Evolutionary conservation across 2,888 invertebrate species (phyloP).

Genomic region (Himalopsyche kuldschensis): DNA sequence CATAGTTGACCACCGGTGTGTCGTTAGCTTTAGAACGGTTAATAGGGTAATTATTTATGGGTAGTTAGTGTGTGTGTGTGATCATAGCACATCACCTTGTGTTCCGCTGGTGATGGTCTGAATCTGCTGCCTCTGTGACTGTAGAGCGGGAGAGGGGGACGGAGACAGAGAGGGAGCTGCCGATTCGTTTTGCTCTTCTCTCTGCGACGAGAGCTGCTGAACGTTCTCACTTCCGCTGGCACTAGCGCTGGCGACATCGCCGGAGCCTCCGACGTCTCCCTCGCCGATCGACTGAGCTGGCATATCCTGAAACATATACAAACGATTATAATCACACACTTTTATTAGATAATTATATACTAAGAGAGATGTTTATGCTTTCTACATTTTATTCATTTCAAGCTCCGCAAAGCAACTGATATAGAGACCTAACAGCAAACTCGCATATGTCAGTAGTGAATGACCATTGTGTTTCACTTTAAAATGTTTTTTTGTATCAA

Average conservation of each 20-base stretch:
- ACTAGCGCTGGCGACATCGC: conserved; percentile 59
- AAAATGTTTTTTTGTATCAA: too few relatives aligned
- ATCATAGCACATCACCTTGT: conserved; percentile 52
- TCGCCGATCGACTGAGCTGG: conserved; percentile 26
- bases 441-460: too few relatives aligned
- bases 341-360: too few relatives aligned
- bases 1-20: too few relatives aligned
- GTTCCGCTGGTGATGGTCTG: conserved; percentile 79
- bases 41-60: too few relatives aligned
- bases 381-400: too few relatives aligned
- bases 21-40: too few relatives aligned
- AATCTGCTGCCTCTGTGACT: conserved; percentile 59
- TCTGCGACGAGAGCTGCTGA: conserved; percentile 58
- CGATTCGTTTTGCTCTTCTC: conserved; percentile 51
- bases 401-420: too few relatives aligned
- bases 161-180: conserved; percentile 42
- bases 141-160: conserved; percentile 43
- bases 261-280: conserved; percentile 61
- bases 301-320: conserved; percentile 25
- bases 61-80: background rate
- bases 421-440: too few relatives aligned
- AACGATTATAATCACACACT: too few relatives aligned
- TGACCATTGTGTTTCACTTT: too few relatives aligned
- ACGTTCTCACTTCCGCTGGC: conserved; percentile 54
- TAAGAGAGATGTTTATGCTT: too few relatives aligned